These are phyloP conservation scores for Thunnus maccoyii DNA, from an alignment of 2,113 vertebrate species.

Conservation along the genomic window DNA sequence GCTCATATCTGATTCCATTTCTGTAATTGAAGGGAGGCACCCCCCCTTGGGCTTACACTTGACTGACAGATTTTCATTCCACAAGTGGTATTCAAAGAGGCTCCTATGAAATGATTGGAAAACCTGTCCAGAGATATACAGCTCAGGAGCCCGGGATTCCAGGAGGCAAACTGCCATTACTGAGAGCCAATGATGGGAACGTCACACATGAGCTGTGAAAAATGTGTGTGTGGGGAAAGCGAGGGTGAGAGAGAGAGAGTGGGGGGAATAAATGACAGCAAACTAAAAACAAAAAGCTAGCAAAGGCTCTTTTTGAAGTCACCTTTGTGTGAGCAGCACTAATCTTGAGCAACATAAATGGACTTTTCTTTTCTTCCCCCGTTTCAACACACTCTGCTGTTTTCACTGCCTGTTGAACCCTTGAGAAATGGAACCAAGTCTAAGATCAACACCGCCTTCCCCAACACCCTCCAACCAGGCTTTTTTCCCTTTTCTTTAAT, in stretches of 20 bases:
- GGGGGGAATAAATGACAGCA: slow-evolving; percentile 12
- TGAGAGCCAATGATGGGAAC: slow-evolving; percentile 3
- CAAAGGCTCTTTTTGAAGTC: slow-evolving; percentile 20
- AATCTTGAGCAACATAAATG: slow-evolving; percentile 43
- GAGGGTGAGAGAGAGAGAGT: background rate
- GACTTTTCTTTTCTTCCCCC: slow-evolving; percentile 31
- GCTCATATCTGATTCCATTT: slow-evolving; percentile 75
- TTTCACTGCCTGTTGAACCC: slow-evolving; percentile 26
- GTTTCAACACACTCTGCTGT: background rate
- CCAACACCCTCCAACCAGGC: slow-evolving; percentile 13
- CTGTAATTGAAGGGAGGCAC: slow-evolving; percentile 66
- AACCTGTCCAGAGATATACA: slow-evolving; percentile 45
- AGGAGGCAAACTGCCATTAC: slow-evolving; percentile 48
- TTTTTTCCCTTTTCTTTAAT: slow-evolving; percentile 73
- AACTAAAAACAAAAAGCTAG: slow-evolving; percentile 36
- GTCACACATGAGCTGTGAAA: slow-evolving; percentile 25
- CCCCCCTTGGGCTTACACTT: slow-evolving; percentile 37
- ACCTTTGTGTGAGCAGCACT: slow-evolving; percentile 20
- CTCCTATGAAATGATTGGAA: slow-evolving; percentile 62
- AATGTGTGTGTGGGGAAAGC: background rate
- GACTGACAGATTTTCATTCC: slow-evolving; percentile 73
- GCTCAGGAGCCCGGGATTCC: slow-evolving; percentile 25
- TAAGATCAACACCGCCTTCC: slow-evolving; percentile 43
- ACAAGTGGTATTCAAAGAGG: slow-evolving; percentile 64
- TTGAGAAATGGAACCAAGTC: slow-evolving; percentile 50